phyloP scores from a whole-genome alignment of 2,888 invertebrate species.

The Busseola fusca region DNA sequence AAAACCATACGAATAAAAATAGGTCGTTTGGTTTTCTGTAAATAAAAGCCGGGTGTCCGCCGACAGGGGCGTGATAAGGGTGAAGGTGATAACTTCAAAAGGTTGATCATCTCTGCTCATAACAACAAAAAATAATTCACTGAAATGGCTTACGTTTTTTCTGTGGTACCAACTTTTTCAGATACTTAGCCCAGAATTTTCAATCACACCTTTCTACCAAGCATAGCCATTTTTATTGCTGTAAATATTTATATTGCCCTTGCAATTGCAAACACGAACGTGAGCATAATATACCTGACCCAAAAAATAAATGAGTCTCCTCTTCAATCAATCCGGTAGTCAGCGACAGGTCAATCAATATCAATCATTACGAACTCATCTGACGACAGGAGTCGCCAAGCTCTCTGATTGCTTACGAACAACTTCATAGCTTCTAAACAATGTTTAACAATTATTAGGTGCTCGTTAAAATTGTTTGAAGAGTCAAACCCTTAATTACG shows the following conservation, averaged over 20 bases:
- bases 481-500: slow-evolving; percentile 12
- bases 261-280: background rate
- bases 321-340: background rate
- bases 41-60: background rate
- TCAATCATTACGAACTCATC: slow-evolving; percentile 2
- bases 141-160: background rate
- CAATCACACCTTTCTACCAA: background rate
- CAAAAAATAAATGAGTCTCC: background rate
- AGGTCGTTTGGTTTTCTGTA: background rate
- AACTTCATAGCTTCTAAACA: slow-evolving; percentile 24
- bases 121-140: background rate
- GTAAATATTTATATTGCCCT: background rate
- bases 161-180: background rate
- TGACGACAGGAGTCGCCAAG: slow-evolving; percentile 12
- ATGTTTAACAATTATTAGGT: slow-evolving; percentile 12
- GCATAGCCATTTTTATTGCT: no score
- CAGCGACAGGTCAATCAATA: slow-evolving; percentile 8
- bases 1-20: no score
- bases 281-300: background rate
- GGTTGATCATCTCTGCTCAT: background rate
- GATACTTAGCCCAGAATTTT: background rate
- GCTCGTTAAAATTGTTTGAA: slow-evolving; percentile 33
- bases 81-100: background rate
- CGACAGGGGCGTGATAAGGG: background rate
- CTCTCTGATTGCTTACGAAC: slow-evolving; percentile 6